These are phyloP conservation scores for Pterocles burchelli DNA, from an alignment of 2,113 vertebrate genomes.

Conservation along the genomic window DNA sequence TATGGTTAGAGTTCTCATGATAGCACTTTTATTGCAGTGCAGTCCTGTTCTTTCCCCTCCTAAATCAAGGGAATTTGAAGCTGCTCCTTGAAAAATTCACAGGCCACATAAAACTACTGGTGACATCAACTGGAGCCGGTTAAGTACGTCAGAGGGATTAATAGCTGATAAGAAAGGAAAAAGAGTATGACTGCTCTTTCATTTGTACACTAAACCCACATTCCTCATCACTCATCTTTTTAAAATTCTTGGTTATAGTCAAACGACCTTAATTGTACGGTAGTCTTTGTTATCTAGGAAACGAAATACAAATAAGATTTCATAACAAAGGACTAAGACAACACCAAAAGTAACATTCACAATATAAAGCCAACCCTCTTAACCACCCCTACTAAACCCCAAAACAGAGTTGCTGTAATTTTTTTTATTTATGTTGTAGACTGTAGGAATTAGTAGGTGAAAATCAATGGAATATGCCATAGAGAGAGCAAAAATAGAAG, in stretches of 20 bases:
- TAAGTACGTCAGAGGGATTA: constrained; percentile 22
- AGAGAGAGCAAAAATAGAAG: neutral
- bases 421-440: neutral
- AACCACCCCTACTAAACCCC: neutral
- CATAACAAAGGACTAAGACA: neutral
- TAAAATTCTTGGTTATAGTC: neutral
- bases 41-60: neutral
- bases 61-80: constrained; percentile 1
- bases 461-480: neutral
- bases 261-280: neutral
- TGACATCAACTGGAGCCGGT: constrained; percentile 2
- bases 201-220: constrained; percentile 9
- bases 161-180: constrained; percentile 23
- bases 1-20: neutral
- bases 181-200: neutral
- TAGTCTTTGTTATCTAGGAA: neutral
- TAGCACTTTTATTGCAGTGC: neutral
- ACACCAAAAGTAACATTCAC: neutral
- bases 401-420: neutral
- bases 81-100: neutral
- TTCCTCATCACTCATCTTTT: constrained; percentile 2
- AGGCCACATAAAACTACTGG: constrained; percentile 15
- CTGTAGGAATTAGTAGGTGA: neutral
- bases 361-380: neutral
- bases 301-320: neutral